Evolutionary conservation across 2,797 vertebrate genomes (phyloP), one percentile per base, ranked within the genome.

Genomic region (Columba guinea): DNA sequence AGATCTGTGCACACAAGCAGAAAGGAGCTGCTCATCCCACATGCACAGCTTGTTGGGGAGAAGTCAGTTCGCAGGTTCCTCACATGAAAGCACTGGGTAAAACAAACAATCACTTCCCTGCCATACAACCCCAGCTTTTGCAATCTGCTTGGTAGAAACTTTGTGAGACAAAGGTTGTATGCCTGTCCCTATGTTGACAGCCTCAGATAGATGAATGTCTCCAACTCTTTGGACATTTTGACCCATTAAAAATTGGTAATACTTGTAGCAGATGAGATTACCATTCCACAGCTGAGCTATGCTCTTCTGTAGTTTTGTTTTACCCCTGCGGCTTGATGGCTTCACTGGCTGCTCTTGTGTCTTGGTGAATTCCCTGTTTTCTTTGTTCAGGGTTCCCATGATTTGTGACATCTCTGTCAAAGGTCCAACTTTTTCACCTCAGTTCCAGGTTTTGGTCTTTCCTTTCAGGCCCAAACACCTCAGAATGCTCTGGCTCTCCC

Each of bases 1-100:
- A 24, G 46, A 81, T 37, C 51, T 41, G 22, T n/a, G 49, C 17
- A 30, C 0, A 0, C 24, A 34, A 81, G n/a, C 67, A 91, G 46
- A 53, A 34, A 62, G 24, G 37, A 53, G 20, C 30, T 84, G 48
- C n/a, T 55, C 22, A 14, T 51, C 18, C 10, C 3, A 0, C 22
- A 32, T 1, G 1, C 37, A 24, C 3, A 0, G 20, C 27, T 51
- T 71, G 7, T 0, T 24, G 41, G 21, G 44, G 49, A 58, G 21
- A 81, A 71, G 22, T 3, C 6, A 3, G 2, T 10, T 92, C 65
- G 41, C 14, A 48, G 10, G 13, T 48, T 4, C 20, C 15, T 7
- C 7, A 32, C 17, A 22, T 32, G 22, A 75, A 94, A 78, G 7
- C 34, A 53, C 23, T 20, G 51, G 37, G 16, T 71, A 79, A 78